Evolutionary conservation across 2,888 invertebrate genomes (phyloP), one percentile per base, ranked within the genome.

Genomic region (Drosophila anomelani): DNA sequence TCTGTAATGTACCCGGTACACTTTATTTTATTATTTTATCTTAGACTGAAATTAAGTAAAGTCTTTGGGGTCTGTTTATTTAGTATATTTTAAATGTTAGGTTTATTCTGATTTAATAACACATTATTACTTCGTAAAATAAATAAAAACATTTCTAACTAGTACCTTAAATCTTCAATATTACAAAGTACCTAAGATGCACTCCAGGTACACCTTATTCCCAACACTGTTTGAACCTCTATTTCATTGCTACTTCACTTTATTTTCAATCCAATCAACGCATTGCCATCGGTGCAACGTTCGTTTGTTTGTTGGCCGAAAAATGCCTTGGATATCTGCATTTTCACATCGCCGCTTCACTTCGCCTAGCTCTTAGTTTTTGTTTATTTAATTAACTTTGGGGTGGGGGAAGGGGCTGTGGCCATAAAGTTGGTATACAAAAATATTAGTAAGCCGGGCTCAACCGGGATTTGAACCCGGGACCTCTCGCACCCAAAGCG

Each of bases 391-490:
- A 87, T 85, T 85, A 82, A 82, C 75, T 47, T 68, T 0, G 34
- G 36, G 39, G 39, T n/a, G 32, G 38, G 23, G 38, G 13, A 41
- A 43, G 32, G 34, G 43, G 57, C 43, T 20, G 57, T 36, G 13
- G 44, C 68, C 59, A 72, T 66, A 62, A 73, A 69, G 56, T 54
- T 44, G 9, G 20, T 61, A 62, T 41, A 8, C 26, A 41, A 72
- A 69, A 69, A 71, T 62, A 78, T 43, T 44, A 49, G 8, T 36
- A 56, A 66, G 61, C 62, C 62, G 91, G 91, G 91, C 91, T 91
- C 91, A 91, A 91, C 91, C 91, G 91, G 91, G 91, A 91, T 91
- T 91, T 91, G 91, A 91, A 91, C 91, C 91, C 91, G 91, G 91
- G 91, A 91, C 91, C 91, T 91, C 91, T 91, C 91, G 91, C 91